A percentile compares a stretch with the other conserved stretches of the same genome.
phyloP scores from a whole-genome alignment of 2,797 vertebrate genomes.

The Xyrichtys novacula region DNA sequence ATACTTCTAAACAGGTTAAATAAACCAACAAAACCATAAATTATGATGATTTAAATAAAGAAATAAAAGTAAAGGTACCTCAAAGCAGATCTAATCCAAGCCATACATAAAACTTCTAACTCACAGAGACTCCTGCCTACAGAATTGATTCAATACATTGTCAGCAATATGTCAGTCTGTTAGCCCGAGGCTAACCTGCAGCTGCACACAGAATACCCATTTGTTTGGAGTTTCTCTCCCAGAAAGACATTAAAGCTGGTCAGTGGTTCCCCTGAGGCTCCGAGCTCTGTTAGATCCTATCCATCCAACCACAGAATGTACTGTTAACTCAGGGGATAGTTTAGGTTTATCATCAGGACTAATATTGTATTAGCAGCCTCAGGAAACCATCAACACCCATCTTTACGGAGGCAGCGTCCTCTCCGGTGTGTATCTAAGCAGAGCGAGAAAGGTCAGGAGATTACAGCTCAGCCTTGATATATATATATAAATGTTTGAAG shows the following conservation, averaged over 20 bases:
- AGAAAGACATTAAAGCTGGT: slow-evolving; percentile 39
- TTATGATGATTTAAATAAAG: not conserved
- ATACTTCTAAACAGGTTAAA: too few relatives aligned
- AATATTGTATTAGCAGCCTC: slow-evolving; percentile 29
- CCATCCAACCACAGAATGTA: slow-evolving; percentile 21
- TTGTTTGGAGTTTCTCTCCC: slow-evolving; percentile 47
- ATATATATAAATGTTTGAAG: slow-evolving; percentile 39
- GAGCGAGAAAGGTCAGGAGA: slow-evolving; percentile 31
- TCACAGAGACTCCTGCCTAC: not conserved
- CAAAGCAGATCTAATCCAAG: not conserved
- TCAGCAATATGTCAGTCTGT: slow-evolving; percentile 11
- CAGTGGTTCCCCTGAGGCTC: slow-evolving; percentile 19
- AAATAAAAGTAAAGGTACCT: not conserved
- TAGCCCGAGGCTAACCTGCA: slow-evolving; percentile 34
- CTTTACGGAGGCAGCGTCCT: not conserved
- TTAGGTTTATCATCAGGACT: slow-evolving; percentile 33
- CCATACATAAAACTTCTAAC: not conserved
- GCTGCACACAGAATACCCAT: slow-evolving; percentile 47
- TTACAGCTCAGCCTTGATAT: slow-evolving; percentile 13
- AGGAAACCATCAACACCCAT: slow-evolving; percentile 21
- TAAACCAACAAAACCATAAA: too few relatives aligned
- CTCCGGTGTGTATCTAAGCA: slow-evolving; percentile 31
- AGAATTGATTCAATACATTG: slow-evolving; percentile 16
- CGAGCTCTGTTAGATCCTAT: slow-evolving; percentile 33
- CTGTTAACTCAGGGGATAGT: slow-evolving; percentile 6